Conservation (phyloP, 2,797 vertebrate species). For the Acanthurus leucopareius region DNA sequence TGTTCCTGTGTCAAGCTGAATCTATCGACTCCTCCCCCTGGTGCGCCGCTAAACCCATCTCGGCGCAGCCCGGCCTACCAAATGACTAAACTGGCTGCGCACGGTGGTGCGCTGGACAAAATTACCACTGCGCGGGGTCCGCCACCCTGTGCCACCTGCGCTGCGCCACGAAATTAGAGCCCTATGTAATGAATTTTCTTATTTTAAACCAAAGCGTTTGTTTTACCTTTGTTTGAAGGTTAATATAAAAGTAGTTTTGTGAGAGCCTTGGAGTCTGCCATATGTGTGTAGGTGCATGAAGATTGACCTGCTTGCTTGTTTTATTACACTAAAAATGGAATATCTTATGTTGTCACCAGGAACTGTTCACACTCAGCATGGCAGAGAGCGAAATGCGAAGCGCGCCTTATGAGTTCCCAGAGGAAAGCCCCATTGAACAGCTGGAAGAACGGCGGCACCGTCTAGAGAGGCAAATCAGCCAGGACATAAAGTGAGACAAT, state of each 20-base stretch:
- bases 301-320: conserved; percentile 15
- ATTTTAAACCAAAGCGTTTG: no score
- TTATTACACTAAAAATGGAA: conserved; percentile 33
- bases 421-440: conserved; percentile 97
- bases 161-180: no score
- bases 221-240: no score
- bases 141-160: no score
- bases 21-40: no score
- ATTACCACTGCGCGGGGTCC: no score
- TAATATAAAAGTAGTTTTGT: conserved; percentile 30
- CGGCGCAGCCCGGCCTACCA: no score
- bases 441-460: conserved; percentile 95
- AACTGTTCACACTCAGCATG: conserved; percentile 90
- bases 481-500: conserved; percentile 90
- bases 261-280: neutral
- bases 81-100: no score
- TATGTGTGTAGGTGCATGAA: neutral
- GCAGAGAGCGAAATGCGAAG: conserved; percentile 94
- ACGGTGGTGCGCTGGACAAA: no score
- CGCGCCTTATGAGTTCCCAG: conserved; percentile 93
- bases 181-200: no score
- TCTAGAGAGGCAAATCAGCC: conserved; percentile 96
- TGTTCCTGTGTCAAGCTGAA: no score
- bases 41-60: no score
- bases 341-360: conserved; percentile 60